Evolutionary conservation across 35 echinoderm and acorn worm species (phyloP).

Genomic region (Heliocidaris tuberculata): DNA sequence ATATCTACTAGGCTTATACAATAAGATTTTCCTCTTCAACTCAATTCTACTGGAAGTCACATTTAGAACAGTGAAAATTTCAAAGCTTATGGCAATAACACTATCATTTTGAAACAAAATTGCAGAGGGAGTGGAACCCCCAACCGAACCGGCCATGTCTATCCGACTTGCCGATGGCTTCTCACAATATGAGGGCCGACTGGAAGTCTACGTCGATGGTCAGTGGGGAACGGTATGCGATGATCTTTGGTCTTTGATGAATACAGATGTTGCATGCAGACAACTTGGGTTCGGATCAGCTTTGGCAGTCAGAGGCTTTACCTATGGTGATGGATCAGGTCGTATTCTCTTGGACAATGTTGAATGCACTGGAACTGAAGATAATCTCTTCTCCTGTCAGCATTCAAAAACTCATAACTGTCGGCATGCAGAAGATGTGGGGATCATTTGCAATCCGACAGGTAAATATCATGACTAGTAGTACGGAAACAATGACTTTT

Average conservation of each 20-base stretch:
- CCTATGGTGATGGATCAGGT: conserved; percentile 46
- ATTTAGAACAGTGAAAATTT: too few species aligned
- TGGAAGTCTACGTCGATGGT: conserved; percentile 41
- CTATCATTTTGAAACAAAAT: neutral
- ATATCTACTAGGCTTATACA: neutral
- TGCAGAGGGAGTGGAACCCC: neutral
- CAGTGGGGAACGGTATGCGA: conserved; percentile 68
- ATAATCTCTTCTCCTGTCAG: conserved; percentile 23
- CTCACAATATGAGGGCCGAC: conserved; percentile 35
- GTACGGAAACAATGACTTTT: too few species aligned
- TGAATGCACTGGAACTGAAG: conserved; percentile 46
- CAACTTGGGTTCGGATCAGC: conserved; percentile 56
- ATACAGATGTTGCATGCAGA: conserved; percentile 55
- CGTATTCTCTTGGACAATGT: conserved; percentile 54
- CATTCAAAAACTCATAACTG: neutral
- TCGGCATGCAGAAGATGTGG: conserved; percentile 48
- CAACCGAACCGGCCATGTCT: neutral
- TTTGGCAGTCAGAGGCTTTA: neutral
- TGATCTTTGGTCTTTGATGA: conserved; percentile 44
- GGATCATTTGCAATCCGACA: conserved; percentile 36
- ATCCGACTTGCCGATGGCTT: conserved; percentile 51
- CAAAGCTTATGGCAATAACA: too few species aligned
- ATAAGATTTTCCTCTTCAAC: neutral
- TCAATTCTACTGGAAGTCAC: neutral
- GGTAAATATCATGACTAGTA: neutral